Evolutionary conservation across 92 coral and sea anemone species (phyloP).

Genomic region (Isaurus tuberculatus): DNA sequence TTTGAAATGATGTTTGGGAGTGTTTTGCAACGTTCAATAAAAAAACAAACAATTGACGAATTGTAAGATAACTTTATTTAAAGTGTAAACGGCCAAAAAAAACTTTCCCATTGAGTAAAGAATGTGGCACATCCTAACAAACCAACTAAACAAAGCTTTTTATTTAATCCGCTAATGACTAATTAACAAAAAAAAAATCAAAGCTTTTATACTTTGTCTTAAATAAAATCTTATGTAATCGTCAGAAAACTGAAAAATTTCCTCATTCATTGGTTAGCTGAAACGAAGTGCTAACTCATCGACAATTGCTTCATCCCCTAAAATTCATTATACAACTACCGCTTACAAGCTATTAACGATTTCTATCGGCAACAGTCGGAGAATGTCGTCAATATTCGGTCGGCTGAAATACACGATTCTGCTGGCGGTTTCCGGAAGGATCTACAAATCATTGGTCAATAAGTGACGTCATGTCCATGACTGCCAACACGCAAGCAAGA

Average conservation of each 20-base stretch:
- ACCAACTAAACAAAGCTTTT: neutral
- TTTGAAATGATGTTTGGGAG: no score
- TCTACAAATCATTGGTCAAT: neutral
- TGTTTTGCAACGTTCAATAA: no score
- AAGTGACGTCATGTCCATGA: conserved; percentile 27
- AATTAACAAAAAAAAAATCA: no score
- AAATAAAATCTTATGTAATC: neutral
- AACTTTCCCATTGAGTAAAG: neutral
- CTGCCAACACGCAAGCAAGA: neutral
- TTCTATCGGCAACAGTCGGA: neutral
- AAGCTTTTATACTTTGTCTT: neutral
- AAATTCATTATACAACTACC: neutral
- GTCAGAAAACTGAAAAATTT: neutral
- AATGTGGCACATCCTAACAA: neutral
- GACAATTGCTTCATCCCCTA: no score
- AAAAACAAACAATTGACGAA: neutral
- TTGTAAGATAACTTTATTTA: neutral
- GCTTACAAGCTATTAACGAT: conserved; percentile 4
- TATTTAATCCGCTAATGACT: no score
- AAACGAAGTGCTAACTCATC: no score
- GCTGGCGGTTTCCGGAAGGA: neutral
- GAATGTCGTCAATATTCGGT: neutral
- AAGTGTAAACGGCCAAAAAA: neutral
- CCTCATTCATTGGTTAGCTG: no score
- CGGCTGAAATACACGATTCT: neutral